These are phyloP conservation scores for Pogoniulus pusillus DNA, from an alignment of 2,797 vertebrate species.

Conservation along the genomic window DNA sequence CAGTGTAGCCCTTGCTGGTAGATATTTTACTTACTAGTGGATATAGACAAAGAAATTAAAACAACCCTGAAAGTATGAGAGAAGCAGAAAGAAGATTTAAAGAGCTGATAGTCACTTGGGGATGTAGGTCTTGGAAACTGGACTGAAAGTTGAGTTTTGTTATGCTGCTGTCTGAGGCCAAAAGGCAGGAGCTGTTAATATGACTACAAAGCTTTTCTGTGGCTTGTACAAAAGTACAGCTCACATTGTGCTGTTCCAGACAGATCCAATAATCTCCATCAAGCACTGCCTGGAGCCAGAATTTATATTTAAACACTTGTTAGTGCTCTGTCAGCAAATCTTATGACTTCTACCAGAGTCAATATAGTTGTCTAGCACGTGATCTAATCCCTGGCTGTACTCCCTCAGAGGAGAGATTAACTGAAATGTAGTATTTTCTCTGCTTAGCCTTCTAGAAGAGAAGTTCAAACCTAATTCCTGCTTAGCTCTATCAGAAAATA, in stretches of 20 bases:
- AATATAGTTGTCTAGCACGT: background rate
- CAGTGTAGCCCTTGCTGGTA: background rate
- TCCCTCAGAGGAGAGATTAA: background rate
- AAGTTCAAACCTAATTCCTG: background rate
- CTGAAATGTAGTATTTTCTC: background rate
- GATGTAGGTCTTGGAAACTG: background rate
- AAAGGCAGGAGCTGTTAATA: background rate
- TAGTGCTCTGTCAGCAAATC: background rate
- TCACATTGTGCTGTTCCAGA: background rate
- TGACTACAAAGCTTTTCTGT: background rate
- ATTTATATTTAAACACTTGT: background rate
- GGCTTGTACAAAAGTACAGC: background rate
- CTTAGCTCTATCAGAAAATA: background rate
- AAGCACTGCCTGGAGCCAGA: conserved; percentile 2
- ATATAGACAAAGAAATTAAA: background rate
- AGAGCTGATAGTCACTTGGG: background rate
- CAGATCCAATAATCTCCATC: background rate
- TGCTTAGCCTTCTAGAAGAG: background rate
- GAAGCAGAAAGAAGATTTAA: background rate
- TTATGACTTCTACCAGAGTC: background rate
- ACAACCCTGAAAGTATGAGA: background rate
- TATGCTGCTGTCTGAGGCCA: background rate
- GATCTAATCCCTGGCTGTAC: background rate
- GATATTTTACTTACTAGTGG: background rate
- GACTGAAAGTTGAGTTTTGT: background rate